These are phyloP conservation scores for Caprella mutica DNA, from an alignment of 2,888 invertebrate genomes.

Conservation along the genomic window DNA sequence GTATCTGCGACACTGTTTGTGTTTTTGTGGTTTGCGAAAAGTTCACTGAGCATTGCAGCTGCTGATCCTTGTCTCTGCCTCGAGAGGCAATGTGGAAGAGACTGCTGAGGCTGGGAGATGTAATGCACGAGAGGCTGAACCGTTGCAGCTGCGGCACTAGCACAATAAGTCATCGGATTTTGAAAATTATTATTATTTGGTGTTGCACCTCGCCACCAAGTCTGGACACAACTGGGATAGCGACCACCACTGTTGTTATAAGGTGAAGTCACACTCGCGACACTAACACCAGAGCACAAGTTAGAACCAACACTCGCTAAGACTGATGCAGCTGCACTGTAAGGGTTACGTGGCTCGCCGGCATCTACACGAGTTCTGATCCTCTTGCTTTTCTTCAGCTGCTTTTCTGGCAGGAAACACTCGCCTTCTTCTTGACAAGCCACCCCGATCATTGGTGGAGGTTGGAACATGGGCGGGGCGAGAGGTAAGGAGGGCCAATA, in stretches of 20 bases:
- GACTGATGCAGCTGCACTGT: conserved; percentile 39
- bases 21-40: conserved; percentile 26
- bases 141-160: conserved; percentile 9
- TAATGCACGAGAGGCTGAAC: conserved; percentile 11
- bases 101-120: neutral
- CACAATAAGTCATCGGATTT: conserved; percentile 10
- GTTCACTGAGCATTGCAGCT: conserved; percentile 29
- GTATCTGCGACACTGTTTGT: conserved; percentile 21
- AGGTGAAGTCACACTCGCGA: conserved; percentile 8
- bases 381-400: conserved; percentile 35
- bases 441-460: conserved; percentile 33
- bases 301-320: conserved; percentile 32
- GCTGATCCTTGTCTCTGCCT: conserved; percentile 11
- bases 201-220: conserved; percentile 1
- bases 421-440: conserved; percentile 31
- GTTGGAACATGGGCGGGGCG: conserved; percentile 29
- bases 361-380: conserved; percentile 43
- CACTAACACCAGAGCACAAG: conserved; percentile 25
- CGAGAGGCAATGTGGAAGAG: conserved; percentile 9
- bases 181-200: conserved; percentile 9
- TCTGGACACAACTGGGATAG: neutral
- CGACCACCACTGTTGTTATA: neutral
- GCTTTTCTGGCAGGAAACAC: conserved; percentile 34
- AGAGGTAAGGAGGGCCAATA: conserved; percentile 33
- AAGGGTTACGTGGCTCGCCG: conserved; percentile 43